These are phyloP conservation scores for Denticeps clupeoides DNA, from an alignment of 2,797 vertebrate species.

Conservation along the genomic window DNA sequence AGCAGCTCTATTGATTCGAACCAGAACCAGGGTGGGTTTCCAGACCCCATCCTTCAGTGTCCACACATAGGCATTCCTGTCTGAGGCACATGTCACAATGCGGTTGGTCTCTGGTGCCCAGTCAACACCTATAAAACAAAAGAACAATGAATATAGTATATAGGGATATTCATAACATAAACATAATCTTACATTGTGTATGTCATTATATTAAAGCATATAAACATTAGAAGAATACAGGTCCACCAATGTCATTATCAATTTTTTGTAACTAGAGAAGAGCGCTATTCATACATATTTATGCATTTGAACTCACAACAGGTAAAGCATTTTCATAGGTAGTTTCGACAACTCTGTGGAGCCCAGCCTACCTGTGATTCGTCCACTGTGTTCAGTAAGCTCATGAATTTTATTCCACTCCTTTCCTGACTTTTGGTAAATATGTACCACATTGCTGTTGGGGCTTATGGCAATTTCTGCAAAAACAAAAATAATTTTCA, in stretches of 20 bases:
- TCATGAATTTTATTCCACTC: constrained; percentile 55
- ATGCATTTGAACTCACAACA: too few relatives aligned
- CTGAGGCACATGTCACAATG: constrained; percentile 48
- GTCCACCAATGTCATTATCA: too few relatives aligned
- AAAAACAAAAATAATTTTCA: neutral
- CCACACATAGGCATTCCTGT: constrained; percentile 61
- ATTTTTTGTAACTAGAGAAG: too few relatives aligned
- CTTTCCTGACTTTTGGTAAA: constrained; percentile 57
- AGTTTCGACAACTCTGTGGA: too few relatives aligned
- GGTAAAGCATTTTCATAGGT: neutral
- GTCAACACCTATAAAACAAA: constrained; percentile 49
- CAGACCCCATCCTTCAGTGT: constrained; percentile 44
- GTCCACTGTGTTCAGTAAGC: constrained; percentile 50
- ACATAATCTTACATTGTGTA: too few relatives aligned
- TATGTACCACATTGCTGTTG: constrained; percentile 52
- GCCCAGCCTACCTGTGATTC: constrained; percentile 59
- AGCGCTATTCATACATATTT: too few relatives aligned
- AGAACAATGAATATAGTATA: too few relatives aligned
- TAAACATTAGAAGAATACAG: too few relatives aligned
- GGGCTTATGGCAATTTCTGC: constrained; percentile 58
- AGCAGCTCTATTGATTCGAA: constrained; percentile 59
- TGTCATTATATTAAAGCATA: too few relatives aligned
- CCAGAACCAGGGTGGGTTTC: constrained; percentile 61
- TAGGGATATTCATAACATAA: too few relatives aligned
- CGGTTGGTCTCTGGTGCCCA: constrained; percentile 59